Conservation (phyloP, 2,797 vertebrate genomes). For the Bucorvus abyssinicus region DNA sequence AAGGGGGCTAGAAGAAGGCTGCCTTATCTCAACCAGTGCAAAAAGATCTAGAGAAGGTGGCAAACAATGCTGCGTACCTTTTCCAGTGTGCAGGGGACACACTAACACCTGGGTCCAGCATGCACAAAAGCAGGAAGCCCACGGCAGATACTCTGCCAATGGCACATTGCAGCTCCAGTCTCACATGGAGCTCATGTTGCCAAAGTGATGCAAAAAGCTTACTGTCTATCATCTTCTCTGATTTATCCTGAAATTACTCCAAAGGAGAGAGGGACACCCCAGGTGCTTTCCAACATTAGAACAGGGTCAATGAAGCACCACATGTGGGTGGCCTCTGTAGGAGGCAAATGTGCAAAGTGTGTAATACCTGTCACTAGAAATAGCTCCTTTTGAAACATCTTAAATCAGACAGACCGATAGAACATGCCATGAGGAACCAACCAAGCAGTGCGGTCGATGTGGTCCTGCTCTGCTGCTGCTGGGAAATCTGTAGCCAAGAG, state of each 20-base stretch:
- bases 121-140: neutral
- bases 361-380: neutral
- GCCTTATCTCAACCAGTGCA: neutral
- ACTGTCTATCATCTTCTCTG: accelerated
- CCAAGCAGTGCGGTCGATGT: neutral
- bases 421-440: neutral
- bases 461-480: neutral
- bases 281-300: neutral
- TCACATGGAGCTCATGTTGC: accelerated
- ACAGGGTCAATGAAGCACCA: neutral
- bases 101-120: accelerated
- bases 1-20: neutral
- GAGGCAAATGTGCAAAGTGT: neutral
- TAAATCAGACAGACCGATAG: neutral
- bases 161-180: neutral
- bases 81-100: neutral
- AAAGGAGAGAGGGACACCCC: neutral
- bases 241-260: neutral
- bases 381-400: neutral
- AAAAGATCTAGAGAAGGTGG: neutral
- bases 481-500: neutral
- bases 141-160: neutral
- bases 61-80: neutral
- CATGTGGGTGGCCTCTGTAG: neutral
- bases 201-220: neutral